Evolutionary conservation across 2,113 vertebrate genomes (phyloP).

Genomic region (Ammodytes dubius): DNA sequence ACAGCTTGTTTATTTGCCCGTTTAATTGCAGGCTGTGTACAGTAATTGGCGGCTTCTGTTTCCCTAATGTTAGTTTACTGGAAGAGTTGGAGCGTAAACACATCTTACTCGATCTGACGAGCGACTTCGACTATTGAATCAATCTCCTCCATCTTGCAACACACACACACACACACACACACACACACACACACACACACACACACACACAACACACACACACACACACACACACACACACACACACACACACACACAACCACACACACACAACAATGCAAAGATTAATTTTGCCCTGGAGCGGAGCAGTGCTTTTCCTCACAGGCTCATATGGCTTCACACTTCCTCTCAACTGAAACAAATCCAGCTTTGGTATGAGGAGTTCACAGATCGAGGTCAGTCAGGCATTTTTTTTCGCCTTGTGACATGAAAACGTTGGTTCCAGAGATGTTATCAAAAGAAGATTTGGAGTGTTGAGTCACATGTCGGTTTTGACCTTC

Average conservation of each 20-base stretch:
- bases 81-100: conserved; percentile 25
- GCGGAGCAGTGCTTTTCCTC: conserved; percentile 15
- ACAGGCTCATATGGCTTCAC: conserved; percentile 52
- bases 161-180: too few species aligned
- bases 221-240: not conserved
- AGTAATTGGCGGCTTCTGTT: conserved; percentile 59
- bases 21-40: conserved; percentile 50
- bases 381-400: conserved; percentile 44
- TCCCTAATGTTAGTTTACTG: conserved; percentile 36
- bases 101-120: conserved; percentile 7
- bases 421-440: conserved; percentile 49
- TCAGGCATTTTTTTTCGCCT: not conserved
- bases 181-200: too few species aligned
- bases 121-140: not conserved
- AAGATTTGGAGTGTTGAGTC: conserved; percentile 39
- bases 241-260: too few species aligned
- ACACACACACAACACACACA: too few species aligned
- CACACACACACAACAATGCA: not conserved
- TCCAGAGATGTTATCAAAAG: conserved; percentile 57
- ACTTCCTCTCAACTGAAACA: conserved; percentile 66
- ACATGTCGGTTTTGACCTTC: conserved; percentile 4
- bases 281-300: conserved; percentile 45
- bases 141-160: not conserved
- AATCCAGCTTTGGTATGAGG: conserved; percentile 48
- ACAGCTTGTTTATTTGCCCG: conserved; percentile 46